Percentiles rank a stretch among this genome's conserved stretches.
Conservation (phyloP, 2,797 vertebrate genomes). For the Leucoraja ocellata region DNA sequence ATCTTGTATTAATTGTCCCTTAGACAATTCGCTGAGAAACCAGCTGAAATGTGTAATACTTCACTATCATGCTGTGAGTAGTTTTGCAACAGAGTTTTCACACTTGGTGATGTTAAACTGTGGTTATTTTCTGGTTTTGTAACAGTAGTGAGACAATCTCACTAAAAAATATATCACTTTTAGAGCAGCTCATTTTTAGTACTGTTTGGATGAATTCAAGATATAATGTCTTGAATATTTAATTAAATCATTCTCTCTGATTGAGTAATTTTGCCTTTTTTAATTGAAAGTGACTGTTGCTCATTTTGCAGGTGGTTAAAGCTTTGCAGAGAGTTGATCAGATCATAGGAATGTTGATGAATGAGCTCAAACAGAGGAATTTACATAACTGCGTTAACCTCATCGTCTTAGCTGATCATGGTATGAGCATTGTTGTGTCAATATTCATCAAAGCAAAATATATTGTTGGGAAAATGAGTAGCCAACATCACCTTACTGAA, state of each 20-base stretch:
- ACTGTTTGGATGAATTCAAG: not conserved
- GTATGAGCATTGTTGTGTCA: slow-evolving; percentile 47
- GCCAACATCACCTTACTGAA: not conserved
- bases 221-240: not conserved
- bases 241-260: not conserved
- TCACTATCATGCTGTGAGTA: not conserved
- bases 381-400: slow-evolving; percentile 63
- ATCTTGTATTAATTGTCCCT: not conserved
- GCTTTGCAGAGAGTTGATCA: slow-evolving; percentile 55
- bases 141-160: not conserved
- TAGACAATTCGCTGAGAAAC: not conserved
- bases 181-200: not conserved
- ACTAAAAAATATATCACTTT: not conserved
- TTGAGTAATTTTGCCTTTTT: not conserved
- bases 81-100: not conserved
- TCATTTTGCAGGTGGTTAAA: slow-evolving; percentile 54
- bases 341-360: slow-evolving; percentile 62
- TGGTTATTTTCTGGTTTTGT: not conserved
- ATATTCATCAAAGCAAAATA: not conserved
- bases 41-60: not conserved
- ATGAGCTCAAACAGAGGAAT: slow-evolving; percentile 63
- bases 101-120: not conserved
- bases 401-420: slow-evolving; percentile 65
- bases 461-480: not conserved
- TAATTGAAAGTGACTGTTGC: not conserved